Conservation (phyloP, 1,140 invertebrate genomes). For the Holcopasites calliopsidis region DNA sequence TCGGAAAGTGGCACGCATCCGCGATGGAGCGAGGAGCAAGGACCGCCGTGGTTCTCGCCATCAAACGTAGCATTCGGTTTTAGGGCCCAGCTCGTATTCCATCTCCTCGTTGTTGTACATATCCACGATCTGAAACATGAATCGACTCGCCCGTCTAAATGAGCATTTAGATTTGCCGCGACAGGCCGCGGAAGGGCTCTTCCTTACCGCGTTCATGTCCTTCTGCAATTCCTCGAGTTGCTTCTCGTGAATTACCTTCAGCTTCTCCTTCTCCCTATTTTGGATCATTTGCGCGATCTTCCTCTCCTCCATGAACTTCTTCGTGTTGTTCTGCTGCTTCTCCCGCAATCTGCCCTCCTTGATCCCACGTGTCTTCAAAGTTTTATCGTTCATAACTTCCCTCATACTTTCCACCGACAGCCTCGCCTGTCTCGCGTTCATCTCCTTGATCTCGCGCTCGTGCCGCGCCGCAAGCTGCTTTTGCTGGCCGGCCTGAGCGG, state of each 20-base stretch:
- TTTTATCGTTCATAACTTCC: slow-evolving; percentile 97
- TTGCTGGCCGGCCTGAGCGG: slow-evolving; percentile 91
- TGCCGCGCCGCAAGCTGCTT: slow-evolving; percentile 94
- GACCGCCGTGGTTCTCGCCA: too few species aligned
- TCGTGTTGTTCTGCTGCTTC: slow-evolving; percentile 99
- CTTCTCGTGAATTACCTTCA: slow-evolving; percentile 95
- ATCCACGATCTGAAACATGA: slow-evolving; percentile 90
- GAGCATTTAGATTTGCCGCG: background rate
- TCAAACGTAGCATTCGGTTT: slow-evolving; percentile 91
- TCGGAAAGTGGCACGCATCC: too few species aligned
- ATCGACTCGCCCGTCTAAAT: background rate
- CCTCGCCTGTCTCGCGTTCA: slow-evolving; percentile 97
- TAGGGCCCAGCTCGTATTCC: slow-evolving; percentile 93
- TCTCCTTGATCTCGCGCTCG: slow-evolving; percentile 96
- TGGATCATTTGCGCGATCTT: slow-evolving; percentile 94
- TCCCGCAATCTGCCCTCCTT: slow-evolving; percentile 95
- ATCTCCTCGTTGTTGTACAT: slow-evolving; percentile 97
- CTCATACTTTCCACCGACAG: slow-evolving; percentile 97
- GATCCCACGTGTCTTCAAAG: slow-evolving; percentile 97
- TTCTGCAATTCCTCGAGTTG: slow-evolving; percentile 94
- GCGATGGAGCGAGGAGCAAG: too few species aligned
- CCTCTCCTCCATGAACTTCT: slow-evolving; percentile 98
- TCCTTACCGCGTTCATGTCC: slow-evolving; percentile 91
- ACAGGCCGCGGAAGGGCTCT: background rate
- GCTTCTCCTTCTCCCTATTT: slow-evolving; percentile 94